Conservation (phyloP, 2,888 invertebrate species). For the Drosophila quinaria region DNA sequence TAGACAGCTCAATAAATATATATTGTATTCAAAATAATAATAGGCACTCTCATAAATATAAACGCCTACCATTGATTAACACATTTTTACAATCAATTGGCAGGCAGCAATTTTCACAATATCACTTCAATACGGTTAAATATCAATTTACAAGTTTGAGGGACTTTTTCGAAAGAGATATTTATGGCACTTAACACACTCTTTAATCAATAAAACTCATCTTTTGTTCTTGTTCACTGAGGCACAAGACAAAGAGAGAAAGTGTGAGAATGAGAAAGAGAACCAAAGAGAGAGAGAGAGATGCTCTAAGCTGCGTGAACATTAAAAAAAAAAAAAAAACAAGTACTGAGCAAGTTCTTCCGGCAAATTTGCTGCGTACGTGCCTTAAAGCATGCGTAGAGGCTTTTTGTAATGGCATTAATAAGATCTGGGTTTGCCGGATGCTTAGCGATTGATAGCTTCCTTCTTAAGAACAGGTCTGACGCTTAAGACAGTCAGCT, state of each 20-base stretch:
- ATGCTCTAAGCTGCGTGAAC: neutral
- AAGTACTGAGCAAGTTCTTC: slow-evolving; percentile 14
- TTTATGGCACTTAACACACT: slow-evolving; percentile 33
- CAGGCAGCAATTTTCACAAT: slow-evolving; percentile 19
- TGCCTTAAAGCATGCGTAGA: slow-evolving; percentile 46
- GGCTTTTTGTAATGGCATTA: slow-evolving; percentile 12
- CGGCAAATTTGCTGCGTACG: slow-evolving; percentile 43
- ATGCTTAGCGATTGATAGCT: slow-evolving; percentile 15
- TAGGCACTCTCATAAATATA: slow-evolving; percentile 22
- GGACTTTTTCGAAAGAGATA: slow-evolving; percentile 25
- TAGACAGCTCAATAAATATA: slow-evolving; percentile 22
- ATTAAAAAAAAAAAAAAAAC: slow-evolving; percentile 26
- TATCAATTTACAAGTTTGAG: slow-evolving; percentile 16
- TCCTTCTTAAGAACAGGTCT: slow-evolving; percentile 21
- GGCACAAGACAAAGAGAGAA: slow-evolving; percentile 4
- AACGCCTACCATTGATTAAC: slow-evolving; percentile 51
- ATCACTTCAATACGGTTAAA: slow-evolving; percentile 13
- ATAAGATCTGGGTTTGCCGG: slow-evolving; percentile 15
- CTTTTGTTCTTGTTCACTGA: neutral
- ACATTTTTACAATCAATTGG: slow-evolving; percentile 59
- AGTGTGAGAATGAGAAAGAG: neutral
- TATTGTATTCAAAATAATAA: slow-evolving; percentile 9
- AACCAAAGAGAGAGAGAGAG: slow-evolving; percentile 15
- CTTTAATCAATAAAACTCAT: slow-evolving; percentile 15
- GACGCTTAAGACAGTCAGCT: neutral